Base-by-base conservation (phyloP, 2,888 invertebrate species). In the Orthosia gothica region DNA sequence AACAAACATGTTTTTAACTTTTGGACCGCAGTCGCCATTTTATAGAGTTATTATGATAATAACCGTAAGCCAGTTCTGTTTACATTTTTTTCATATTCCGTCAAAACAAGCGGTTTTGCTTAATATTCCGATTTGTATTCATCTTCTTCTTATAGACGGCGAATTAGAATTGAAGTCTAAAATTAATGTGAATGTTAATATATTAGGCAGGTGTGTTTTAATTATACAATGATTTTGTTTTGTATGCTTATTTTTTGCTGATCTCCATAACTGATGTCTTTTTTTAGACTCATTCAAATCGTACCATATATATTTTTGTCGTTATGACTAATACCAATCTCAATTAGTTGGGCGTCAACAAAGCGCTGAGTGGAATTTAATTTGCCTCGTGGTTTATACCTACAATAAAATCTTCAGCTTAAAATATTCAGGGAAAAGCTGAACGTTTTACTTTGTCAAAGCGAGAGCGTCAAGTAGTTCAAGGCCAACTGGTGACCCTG, bases 31-130 rank as follows among this genome's bases (percentile, higher is more conserved):
- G 84, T 87, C 79, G 84, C 75, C 63, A 75, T 85, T 73, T 82
- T 88, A 90, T 89, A 82, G 83, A 79, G 78, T 87, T 89, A 84
- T 86, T 91, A 91, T 91, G 91, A 75, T 90, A 90, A 92, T 90
- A 55, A 67, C 71, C 64, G 55, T 79, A 81, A 82, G 75, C 83
- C 73, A 68, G 79, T 83, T 84, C 82, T 91, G 89, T 90, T 91
- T 92, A 90, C 84, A 74, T 90, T 90, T 88, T 90, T 90, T 86
- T 90, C 84, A 62, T 75, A 65, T 76, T 82, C 74, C 75, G 65
- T 79, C 77, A 81, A 81, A 81, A 83, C 79, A 83, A 81, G 73
- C 32, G 58, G 64, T 65, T 84, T 85, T 69, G 74, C 73, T 71
- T 83, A 84, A 76, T 87, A 67, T 55, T 55, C 18, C 73, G 58